phyloP scores from a whole-genome alignment of 1,140 invertebrate genomes.

The Drosophila insularis region DNA sequence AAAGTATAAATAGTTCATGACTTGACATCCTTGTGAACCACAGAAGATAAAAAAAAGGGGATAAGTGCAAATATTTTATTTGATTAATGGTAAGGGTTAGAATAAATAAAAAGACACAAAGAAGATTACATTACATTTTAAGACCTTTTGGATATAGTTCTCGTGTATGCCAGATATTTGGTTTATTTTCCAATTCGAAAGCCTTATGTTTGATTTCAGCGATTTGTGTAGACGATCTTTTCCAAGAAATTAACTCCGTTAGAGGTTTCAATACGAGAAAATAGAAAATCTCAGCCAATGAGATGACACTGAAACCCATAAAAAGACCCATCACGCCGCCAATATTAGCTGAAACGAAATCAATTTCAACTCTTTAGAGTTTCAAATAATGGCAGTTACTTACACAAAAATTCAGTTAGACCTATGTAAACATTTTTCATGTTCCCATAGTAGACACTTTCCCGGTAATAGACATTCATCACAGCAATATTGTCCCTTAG shows the following conservation, averaged over 20 bases:
- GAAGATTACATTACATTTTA: not conserved
- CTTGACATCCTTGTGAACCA: not conserved
- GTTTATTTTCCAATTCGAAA: constrained; percentile 7
- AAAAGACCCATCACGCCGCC: constrained; percentile 91
- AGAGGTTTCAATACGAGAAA: constrained; percentile 85
- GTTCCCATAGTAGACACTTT: constrained; percentile 87
- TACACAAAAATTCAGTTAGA: constrained; percentile 89
- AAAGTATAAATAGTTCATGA: constrained; percentile 2
- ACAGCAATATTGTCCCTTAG: constrained; percentile 85
- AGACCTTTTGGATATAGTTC: constrained; percentile 62
- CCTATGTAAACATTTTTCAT: constrained; percentile 89
- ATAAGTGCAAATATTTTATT: not conserved
- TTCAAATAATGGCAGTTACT: constrained; percentile 5
- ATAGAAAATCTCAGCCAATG: constrained; percentile 89
- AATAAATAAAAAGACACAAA: not conserved
- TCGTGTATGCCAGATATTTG: constrained; percentile 43
- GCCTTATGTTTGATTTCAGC: constrained; percentile 8
- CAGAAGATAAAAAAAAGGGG: not conserved
- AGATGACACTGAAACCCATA: constrained; percentile 91
- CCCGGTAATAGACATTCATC: constrained; percentile 88
- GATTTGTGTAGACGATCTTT: constrained; percentile 10
- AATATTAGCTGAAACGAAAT: constrained; percentile 86
- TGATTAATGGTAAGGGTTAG: not conserved
- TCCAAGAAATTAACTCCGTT: constrained; percentile 55
- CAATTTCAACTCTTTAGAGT: not conserved